A percentile compares a stretch with the other conserved stretches of the same genome.
Conservation (phyloP, 23 tunicate genomes). For the Diplosoma virens region DNA sequence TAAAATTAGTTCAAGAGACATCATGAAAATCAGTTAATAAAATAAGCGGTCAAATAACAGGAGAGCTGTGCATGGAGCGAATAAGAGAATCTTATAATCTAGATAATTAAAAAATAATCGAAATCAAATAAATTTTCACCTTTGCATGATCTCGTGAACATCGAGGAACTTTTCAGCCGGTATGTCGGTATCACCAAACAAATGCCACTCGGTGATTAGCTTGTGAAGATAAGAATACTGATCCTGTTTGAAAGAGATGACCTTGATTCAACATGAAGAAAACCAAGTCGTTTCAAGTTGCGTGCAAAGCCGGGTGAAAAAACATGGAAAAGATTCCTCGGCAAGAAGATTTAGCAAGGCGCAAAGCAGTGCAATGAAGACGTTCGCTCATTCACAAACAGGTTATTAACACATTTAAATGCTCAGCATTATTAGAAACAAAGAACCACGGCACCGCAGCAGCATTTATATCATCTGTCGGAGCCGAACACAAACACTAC, state of each 20-base stretch:
- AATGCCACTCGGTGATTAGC: constrained; percentile 48
- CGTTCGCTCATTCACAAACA: too few species aligned
- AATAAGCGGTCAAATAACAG: too few species aligned
- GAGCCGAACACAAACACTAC: too few species aligned
- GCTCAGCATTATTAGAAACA: background rate
- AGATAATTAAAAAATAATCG: too few species aligned
- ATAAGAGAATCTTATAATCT: too few species aligned
- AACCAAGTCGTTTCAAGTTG: too few species aligned
- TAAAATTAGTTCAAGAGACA: too few species aligned
- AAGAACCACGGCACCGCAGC: too few species aligned
- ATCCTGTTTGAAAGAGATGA: constrained; percentile 45
- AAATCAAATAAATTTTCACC: constrained; percentile 20
- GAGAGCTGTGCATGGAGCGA: too few species aligned
- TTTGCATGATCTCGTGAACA: constrained; percentile 13
- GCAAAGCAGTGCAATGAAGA: background rate
- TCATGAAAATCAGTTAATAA: too few species aligned
- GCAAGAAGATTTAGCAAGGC: background rate
- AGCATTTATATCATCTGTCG: too few species aligned
- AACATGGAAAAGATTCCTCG: background rate
- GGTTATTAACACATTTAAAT: background rate
- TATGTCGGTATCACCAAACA: constrained; percentile 63
- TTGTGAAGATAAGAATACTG: constrained; percentile 85
- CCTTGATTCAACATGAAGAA: background rate
- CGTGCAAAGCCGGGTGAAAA: background rate
- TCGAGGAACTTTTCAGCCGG: constrained; percentile 39